Percentiles rank a stretch among this genome's conserved stretches.
Evolutionary conservation across 2,797 vertebrate genomes (phyloP).

Genomic region (Peromyscus attwateri): DNA sequence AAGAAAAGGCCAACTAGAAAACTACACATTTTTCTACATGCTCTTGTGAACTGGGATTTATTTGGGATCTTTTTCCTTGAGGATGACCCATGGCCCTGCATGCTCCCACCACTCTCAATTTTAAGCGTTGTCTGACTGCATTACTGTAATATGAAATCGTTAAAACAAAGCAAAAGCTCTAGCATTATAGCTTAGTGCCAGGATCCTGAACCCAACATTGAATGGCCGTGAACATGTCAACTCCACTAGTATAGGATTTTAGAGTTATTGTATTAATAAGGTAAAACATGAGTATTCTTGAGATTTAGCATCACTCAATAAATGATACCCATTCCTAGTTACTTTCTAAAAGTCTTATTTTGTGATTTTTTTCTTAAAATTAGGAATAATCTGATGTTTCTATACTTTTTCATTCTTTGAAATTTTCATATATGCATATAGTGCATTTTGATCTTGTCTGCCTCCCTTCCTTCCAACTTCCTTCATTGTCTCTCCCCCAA

Average conservation of each 20-base stretch:
- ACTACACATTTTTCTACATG: neutral
- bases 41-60: neutral
- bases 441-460: neutral
- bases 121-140: neutral
- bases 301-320: neutral
- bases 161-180: neutral
- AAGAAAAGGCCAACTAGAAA: neutral
- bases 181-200: neutral
- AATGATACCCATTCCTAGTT: neutral
- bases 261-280: conserved; percentile 1
- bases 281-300: conserved; percentile 8
- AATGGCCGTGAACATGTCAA: neutral
- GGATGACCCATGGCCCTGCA: neutral
- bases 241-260: neutral
- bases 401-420: neutral
- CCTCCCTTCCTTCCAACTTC: neutral
- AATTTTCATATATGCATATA: neutral
- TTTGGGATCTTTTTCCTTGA: neutral
- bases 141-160: neutral
- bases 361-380: conserved; percentile 14
- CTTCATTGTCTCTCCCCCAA: neutral
- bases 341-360: neutral
- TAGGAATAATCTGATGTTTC: neutral
- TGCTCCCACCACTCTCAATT: neutral
- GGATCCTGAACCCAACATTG: neutral